Conservation (phyloP, 1,140 invertebrate genomes). For the Hycleus cichorii region DNA sequence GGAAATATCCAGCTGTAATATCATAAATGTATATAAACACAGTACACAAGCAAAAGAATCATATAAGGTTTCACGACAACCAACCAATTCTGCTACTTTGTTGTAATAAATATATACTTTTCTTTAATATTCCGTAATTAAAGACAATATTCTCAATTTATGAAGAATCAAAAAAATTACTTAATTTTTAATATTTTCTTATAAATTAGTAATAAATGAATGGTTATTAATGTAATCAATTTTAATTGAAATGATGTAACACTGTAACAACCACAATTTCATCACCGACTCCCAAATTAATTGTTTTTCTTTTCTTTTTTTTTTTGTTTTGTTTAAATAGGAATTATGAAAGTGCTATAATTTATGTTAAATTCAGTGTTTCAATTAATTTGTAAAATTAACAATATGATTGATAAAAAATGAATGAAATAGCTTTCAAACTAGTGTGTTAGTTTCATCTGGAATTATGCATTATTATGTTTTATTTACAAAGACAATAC, state of each 20-base stretch:
- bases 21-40: background rate
- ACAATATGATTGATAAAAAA: background rate
- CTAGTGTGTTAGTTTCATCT: background rate
- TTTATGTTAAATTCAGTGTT: too few species aligned
- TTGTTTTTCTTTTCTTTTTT: too few species aligned
- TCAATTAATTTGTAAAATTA: too few species aligned
- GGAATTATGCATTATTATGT: background rate
- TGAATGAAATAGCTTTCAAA: background rate
- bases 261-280: conserved; percentile 15
- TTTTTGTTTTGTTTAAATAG: too few species aligned
- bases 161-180: background rate
- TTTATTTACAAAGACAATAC: conserved; percentile 5
- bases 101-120: background rate
- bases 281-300: background rate
- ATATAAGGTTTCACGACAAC: background rate
- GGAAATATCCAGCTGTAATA: too few species aligned
- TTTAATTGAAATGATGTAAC: conserved; percentile 6
- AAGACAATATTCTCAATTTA: background rate
- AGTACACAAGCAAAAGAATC: background rate
- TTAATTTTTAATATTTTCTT: too few species aligned
- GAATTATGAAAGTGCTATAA: too few species aligned
- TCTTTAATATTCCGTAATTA: too few species aligned
- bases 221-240: too few species aligned
- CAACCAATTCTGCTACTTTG: too few species aligned
- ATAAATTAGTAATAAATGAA: too few species aligned